Evolutionary conservation across 2,113 vertebrate species (phyloP).

Genomic region (Burhinus oedicnemus): DNA sequence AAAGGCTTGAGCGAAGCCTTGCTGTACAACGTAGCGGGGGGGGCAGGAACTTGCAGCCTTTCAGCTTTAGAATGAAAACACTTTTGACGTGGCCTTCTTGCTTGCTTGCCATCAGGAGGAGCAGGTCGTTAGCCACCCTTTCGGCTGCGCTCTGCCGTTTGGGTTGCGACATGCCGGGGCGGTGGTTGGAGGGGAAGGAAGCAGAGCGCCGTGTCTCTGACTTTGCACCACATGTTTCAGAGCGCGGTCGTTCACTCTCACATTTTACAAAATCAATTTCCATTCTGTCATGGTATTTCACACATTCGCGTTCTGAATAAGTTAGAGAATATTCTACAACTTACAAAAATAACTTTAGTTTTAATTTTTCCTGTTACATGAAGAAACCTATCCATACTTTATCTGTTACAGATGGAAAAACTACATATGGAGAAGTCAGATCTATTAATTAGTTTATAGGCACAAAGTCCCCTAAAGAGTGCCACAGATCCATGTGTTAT

Average conservation of each 20-base stretch:
- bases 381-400: constrained; percentile 72
- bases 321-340: constrained; percentile 77
- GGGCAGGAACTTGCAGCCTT: neutral
- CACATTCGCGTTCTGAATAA: constrained; percentile 76
- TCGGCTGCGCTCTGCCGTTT: neutral
- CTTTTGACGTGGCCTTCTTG: neutral
- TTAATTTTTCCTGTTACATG: constrained; percentile 76
- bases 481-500: constrained; percentile 64
- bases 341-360: constrained; percentile 78
- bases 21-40: fast-evolving
- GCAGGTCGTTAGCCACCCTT: neutral
- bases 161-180: neutral
- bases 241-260: constrained; percentile 67
- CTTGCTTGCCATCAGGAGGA: neutral
- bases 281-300: constrained; percentile 82
- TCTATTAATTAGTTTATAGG: constrained; percentile 71
- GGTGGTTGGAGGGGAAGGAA: constrained; percentile 34
- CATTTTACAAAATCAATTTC: constrained; percentile 82
- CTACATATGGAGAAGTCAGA: constrained; percentile 67
- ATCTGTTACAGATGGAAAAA: constrained; percentile 76
- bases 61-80: neutral
- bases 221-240: constrained; percentile 74
- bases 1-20: neutral
- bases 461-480: constrained; percentile 60
- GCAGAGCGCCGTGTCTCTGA: constrained; percentile 29